These are phyloP conservation scores for Paracanthobrama guichenoti DNA, from an alignment of 2,113 vertebrate species.

Conservation along the genomic window DNA sequence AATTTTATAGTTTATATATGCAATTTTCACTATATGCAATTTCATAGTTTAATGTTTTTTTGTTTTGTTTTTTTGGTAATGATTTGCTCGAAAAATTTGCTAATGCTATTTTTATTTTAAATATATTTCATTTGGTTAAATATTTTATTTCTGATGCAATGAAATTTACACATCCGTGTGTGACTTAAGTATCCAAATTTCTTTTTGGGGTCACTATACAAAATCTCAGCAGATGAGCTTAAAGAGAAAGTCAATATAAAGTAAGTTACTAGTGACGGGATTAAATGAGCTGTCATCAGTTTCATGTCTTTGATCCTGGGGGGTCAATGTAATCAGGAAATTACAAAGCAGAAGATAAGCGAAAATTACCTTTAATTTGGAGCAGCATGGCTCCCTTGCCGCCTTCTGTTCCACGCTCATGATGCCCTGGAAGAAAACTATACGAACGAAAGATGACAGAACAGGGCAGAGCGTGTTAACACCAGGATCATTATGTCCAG, in stretches of 20 bases:
- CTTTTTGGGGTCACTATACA: not conserved
- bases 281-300: not conserved
- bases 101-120: too few species aligned
- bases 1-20: too few species aligned
- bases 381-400: constrained; percentile 64
- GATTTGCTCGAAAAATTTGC: too few species aligned
- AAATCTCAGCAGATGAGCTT: not conserved
- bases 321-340: not conserved
- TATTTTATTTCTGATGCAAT: too few species aligned
- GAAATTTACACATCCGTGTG: not conserved
- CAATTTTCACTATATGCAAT: too few species aligned
- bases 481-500: not conserved
- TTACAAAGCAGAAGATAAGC: not conserved
- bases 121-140: too few species aligned
- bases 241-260: not conserved
- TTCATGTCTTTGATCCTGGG: not conserved
- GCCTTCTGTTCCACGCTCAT: constrained; percentile 73
- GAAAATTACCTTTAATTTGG: constrained; percentile 74
- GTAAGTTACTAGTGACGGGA: not conserved
- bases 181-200: not conserved
- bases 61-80: too few species aligned
- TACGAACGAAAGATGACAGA: not conserved
- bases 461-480: not conserved
- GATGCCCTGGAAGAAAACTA: constrained; percentile 48
- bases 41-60: too few species aligned